Evolutionary conservation across 2,797 vertebrate genomes (phyloP).

Genomic region (Rallus crepitans): DNA sequence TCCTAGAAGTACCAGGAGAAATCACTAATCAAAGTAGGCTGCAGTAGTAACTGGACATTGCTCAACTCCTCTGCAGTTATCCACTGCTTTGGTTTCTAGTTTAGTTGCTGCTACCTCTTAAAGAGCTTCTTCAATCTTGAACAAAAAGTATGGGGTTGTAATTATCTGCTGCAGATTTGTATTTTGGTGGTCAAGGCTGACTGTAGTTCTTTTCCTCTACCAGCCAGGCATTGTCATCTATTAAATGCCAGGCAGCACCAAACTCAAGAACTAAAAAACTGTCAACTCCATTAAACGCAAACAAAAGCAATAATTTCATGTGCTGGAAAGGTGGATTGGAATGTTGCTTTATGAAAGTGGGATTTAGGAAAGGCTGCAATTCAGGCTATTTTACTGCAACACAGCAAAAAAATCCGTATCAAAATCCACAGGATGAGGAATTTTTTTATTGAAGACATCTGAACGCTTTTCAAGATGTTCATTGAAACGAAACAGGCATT

Average conservation of each 20-base stretch:
- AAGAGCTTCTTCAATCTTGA: background rate
- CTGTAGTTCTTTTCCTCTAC: background rate
- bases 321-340: background rate
- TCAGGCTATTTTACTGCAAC: background rate
- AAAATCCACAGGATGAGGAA: background rate
- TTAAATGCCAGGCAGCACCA: background rate
- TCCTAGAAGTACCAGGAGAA: background rate
- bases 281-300: background rate
- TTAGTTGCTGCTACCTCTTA: background rate
- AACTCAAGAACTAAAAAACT: background rate
- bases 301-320: background rate
- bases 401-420: background rate
- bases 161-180: background rate
- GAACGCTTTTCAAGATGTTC: slow-evolving; percentile 15
- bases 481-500: slow-evolving; percentile 22
- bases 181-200: background rate
- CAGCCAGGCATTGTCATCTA: background rate
- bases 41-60: background rate
- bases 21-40: background rate
- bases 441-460: slow-evolving; percentile 1
- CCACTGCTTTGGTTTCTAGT: background rate
- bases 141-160: background rate
- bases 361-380: background rate
- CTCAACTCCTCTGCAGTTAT: background rate
- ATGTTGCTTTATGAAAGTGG: background rate